Base-by-base conservation (phyloP, 2,113 vertebrate genomes). In the Pterocles gutturalis region DNA sequence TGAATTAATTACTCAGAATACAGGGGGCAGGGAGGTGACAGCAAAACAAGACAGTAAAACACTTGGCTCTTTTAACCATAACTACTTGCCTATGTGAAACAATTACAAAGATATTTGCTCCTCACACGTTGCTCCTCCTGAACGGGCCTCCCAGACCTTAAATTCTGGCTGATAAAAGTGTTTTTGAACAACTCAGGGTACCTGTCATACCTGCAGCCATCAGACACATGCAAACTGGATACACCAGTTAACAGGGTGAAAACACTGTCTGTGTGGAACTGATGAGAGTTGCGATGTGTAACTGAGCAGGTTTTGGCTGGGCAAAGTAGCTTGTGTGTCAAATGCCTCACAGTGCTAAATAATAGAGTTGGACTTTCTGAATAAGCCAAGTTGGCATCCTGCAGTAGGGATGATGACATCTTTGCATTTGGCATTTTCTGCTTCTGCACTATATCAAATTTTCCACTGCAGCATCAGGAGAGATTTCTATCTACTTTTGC, bases 371-470 rank as follows among this genome's bases (percentile, higher is more conserved):
- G 67, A 48, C 79, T 31, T 87, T 57, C 48, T 69, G 45, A 14
- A 45, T 72, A 9, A 78, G 51, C 69, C 78, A 82, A 90, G 65
- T 0, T 89, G 87, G 80, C 73, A 89, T 49, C 62, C 62, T 81
- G 13, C 58, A 75, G 3, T 10, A 61, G 17, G 25, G 29, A 72
- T 10, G 45, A 72, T 48, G 66, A 87, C 57, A 80, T 85, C 85
- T 80, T 82, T 83, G 25, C 57, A 86, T 75, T 84, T 93, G 80
- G 45, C 51, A n/a, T 91, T 83, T 94, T 90, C 89, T 87, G n/a
- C 54, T 90, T 76, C 83, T 94, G 45, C 53, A 21, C 66, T 85
- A 4, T 38, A 82, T 89, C 31, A 84, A 17, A 64, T 93, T 93
- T 89, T 92, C 84, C 82, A 90, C 69, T n/a, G 6, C 46, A 57